These are phyloP conservation scores for Hycleus cichorii DNA, from an alignment of 1,140 invertebrate species.

Conservation along the genomic window DNA sequence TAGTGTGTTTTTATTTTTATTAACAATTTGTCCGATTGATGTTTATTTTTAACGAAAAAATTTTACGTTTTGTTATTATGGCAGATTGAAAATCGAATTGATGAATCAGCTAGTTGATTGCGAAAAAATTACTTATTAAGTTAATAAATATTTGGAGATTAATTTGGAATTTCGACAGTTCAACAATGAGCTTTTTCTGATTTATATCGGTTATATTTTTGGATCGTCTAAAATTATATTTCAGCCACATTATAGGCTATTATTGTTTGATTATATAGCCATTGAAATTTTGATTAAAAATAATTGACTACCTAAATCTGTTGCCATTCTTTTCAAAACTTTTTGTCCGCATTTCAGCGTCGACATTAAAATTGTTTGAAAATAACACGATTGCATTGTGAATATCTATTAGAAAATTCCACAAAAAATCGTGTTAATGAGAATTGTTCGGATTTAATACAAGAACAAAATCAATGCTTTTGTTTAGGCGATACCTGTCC, in stretches of 20 bases:
- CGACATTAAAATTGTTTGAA: background rate
- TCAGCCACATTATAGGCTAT: no score
- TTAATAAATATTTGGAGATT: no score
- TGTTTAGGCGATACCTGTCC: background rate
- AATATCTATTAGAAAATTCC: background rate
- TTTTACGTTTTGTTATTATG: background rate
- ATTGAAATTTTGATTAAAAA: no score
- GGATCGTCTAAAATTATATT: no score
- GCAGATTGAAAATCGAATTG: background rate
- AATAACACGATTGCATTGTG: background rate
- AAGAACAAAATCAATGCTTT: background rate
- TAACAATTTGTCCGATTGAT: background rate
- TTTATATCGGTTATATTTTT: no score
- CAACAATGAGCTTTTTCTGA: no score
- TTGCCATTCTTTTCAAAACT: no score
- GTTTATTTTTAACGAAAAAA: background rate
- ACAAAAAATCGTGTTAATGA: background rate
- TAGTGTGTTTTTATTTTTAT: conserved; percentile 4
- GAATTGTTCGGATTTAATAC: background rate
- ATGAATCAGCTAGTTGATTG: background rate
- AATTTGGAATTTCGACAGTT: no score
- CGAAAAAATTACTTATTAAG: background rate
- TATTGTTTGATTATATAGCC: no score
- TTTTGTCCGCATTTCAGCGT: no score
- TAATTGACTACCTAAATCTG: no score